Conservation (phyloP, 2,888 invertebrate genomes). For the Drosophila infuscata region DNA sequence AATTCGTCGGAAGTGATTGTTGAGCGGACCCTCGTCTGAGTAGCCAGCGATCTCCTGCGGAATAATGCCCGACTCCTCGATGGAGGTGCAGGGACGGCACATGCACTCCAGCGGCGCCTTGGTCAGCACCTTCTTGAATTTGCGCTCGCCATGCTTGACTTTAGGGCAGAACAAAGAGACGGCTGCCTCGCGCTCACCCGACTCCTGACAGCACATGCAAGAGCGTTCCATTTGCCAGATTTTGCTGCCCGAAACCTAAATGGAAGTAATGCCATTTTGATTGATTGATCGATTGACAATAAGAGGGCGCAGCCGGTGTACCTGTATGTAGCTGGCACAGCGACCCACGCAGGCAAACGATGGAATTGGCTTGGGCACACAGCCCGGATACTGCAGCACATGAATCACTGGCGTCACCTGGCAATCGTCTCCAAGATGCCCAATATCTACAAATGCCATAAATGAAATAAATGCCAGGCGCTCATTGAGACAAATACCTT, state of each 20-base stretch:
- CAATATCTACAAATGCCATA: conserved; percentile 69
- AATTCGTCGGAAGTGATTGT: conserved; percentile 92
- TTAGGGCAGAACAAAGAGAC: conserved; percentile 95
- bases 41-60: conserved; percentile 96
- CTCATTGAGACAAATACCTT: not conserved
- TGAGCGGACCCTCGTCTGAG: conserved; percentile 92
- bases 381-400: conserved; percentile 95
- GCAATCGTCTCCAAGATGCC: conserved; percentile 89
- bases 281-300: not conserved
- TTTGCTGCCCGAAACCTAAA: conserved; percentile 95
- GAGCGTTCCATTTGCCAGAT: conserved; percentile 98
- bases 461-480: not conserved
- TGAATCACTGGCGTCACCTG: conserved; percentile 96
- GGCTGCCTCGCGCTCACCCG: conserved; percentile 95
- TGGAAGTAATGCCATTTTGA: not conserved
- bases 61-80: conserved; percentile 94
- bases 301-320: conserved; percentile 75
- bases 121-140: conserved; percentile 95
- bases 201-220: conserved; percentile 98
- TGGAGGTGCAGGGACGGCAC: conserved; percentile 96
- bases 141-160: conserved; percentile 93
- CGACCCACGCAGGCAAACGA: conserved; percentile 96
- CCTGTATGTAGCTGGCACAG: conserved; percentile 96
- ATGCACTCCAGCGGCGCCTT: conserved; percentile 97
- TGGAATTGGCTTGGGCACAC: conserved; percentile 96